phyloP scores from a whole-genome alignment of 2,888 invertebrate genomes.

The Polymixis lichenea region DNA sequence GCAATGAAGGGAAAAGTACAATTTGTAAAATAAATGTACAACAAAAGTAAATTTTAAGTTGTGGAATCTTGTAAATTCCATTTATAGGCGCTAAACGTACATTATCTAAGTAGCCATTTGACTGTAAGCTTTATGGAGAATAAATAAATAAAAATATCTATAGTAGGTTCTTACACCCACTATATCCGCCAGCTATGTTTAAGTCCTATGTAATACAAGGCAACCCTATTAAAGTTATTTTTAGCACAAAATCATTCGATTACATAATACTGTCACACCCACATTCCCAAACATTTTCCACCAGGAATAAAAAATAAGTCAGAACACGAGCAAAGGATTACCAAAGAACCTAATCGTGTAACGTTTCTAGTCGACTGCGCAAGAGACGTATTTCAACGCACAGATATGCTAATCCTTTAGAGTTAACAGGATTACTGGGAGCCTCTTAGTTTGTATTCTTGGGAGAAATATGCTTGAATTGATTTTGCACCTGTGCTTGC shows the following conservation, averaged over 20 bases:
- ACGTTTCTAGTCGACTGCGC: conserved; percentile 36
- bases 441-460: conserved; percentile 45
- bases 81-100: no score
- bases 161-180: background rate
- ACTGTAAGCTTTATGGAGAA: no score
- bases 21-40: no score
- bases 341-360: conserved; percentile 32
- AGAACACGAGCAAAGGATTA: conserved; percentile 21
- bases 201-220: no score
- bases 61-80: no score
- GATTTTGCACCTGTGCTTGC: conserved; percentile 43
- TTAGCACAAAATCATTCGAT: background rate
- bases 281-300: conserved; percentile 1
- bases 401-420: conserved; percentile 42
- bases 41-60: no score
- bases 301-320: background rate
- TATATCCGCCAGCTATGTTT: background rate
- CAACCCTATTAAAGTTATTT: background rate
- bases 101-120: no score
- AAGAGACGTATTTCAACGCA: conserved; percentile 24
- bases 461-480: conserved; percentile 40
- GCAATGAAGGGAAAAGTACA: background rate
- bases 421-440: conserved; percentile 54
- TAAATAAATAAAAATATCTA: background rate
- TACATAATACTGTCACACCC: background rate